A percentile compares a stretch with the other conserved stretches of the same genome.
These are phyloP conservation scores for Apogon talboti DNA, from an alignment of 2,797 vertebrate genomes.

Conservation along the genomic window DNA sequence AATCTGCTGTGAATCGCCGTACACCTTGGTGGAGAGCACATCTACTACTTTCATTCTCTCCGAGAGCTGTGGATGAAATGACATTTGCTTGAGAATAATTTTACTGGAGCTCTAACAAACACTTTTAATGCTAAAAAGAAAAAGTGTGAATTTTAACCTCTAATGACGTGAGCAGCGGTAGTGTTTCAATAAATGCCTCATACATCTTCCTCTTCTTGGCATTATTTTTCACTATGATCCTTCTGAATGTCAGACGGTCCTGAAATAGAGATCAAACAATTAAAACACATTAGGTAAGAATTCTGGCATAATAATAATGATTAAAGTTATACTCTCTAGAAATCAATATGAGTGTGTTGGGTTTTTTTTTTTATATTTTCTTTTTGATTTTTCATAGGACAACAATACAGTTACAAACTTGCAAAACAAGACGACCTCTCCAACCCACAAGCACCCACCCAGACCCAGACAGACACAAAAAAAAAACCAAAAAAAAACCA, in stretches of 20 bases:
- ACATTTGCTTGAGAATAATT: slow-evolving; percentile 22
- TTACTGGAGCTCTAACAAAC: slow-evolving; percentile 9
- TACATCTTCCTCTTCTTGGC: slow-evolving; percentile 98
- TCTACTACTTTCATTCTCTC: slow-evolving; percentile 99
- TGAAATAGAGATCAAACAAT: slow-evolving; percentile 70
- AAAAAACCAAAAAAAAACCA: no score
- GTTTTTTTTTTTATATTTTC: no score
- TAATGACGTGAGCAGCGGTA: slow-evolving; percentile 97
- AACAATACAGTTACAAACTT: no score
- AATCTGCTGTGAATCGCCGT: slow-evolving; percentile 93
- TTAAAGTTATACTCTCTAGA: neutral
- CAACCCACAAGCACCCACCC: no score
- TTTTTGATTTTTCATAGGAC: no score
- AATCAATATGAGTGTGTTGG: neutral
- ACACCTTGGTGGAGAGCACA: slow-evolving; percentile 94
- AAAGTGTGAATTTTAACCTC: slow-evolving; percentile 85
- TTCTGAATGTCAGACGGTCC: slow-evolving; percentile 98
- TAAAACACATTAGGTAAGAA: neutral
- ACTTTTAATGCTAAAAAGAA: neutral
- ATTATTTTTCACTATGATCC: slow-evolving; percentile 99
- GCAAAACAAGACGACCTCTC: no score
- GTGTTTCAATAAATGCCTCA: slow-evolving; percentile 96
- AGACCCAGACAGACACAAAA: no score
- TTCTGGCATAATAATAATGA: neutral
- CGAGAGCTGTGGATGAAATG: slow-evolving; percentile 85